Conservation (phyloP, 2,888 invertebrate species). For the Pasiphila rectangulata region DNA sequence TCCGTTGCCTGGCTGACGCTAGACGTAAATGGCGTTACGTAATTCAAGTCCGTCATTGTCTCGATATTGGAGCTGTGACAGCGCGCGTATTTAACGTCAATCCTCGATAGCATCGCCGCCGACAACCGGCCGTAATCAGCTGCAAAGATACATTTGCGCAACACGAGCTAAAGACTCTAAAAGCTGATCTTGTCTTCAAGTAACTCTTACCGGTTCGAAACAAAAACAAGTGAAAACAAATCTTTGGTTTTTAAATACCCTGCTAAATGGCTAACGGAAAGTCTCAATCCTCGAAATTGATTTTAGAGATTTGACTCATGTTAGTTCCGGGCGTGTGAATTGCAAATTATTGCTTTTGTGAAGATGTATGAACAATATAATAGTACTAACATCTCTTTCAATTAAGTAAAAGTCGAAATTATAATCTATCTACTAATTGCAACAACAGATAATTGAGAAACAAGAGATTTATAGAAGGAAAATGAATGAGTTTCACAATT, state of each 20-base stretch:
- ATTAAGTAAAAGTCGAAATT: background rate
- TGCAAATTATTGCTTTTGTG: background rate
- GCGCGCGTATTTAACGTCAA: constrained; percentile 78
- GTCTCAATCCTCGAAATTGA: background rate
- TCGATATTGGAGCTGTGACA: constrained; percentile 75
- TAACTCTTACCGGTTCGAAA: background rate
- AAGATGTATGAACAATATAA: too few species aligned
- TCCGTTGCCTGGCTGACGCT: constrained; percentile 41
- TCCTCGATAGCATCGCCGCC: constrained; percentile 72
- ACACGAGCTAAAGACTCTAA: constrained; percentile 33
- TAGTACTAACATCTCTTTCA: too few species aligned
- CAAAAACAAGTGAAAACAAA: background rate
- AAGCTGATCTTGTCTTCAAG: constrained; percentile 2
- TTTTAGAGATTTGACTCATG: background rate
- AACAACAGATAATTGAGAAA: background rate
- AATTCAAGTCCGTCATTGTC: constrained; percentile 74
- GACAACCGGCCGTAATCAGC: constrained; percentile 58
- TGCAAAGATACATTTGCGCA: constrained; percentile 62
- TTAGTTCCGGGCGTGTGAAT: constrained; percentile 2
- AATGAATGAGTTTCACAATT: background rate
- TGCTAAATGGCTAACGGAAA: constrained; percentile 1
- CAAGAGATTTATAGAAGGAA: background rate
- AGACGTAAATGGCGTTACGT: constrained; percentile 67
- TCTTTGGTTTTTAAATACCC: background rate
- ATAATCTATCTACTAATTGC: background rate